These are phyloP conservation scores for Ptychoptera contaminata DNA, from an alignment of 2,888 invertebrate genomes.

Conservation along the genomic window DNA sequence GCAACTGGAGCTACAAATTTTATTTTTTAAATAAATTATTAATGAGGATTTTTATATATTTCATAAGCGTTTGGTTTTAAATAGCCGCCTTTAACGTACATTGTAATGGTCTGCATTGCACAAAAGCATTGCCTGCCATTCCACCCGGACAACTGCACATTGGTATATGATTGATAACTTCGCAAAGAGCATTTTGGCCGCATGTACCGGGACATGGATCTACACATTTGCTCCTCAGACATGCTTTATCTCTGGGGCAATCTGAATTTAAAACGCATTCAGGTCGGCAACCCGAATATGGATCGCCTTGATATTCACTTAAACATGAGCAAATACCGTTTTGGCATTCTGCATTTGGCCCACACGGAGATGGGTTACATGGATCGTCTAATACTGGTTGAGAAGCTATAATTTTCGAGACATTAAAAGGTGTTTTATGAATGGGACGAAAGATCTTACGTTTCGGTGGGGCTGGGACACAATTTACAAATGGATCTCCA, in stretches of 20 bases:
- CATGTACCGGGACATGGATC: slow-evolving; percentile 70
- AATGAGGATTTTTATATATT: background rate
- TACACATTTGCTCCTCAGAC: slow-evolving; percentile 53
- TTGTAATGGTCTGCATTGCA: slow-evolving; percentile 32
- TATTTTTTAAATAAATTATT: background rate
- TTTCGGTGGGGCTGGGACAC: slow-evolving; percentile 25
- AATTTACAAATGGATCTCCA: slow-evolving; percentile 46
- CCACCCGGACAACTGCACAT: slow-evolving; percentile 57
- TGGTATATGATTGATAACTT: slow-evolving; percentile 60
- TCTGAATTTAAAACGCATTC: slow-evolving; percentile 64
- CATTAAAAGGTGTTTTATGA: no score
- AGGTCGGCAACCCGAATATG: slow-evolving; percentile 59
- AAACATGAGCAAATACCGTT: slow-evolving; percentile 53
- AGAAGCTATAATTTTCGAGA: slow-evolving; percentile 5
- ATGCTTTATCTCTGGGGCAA: slow-evolving; percentile 52
- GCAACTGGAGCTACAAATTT: slow-evolving; percentile 21
- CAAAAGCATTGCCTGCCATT: slow-evolving; percentile 59
- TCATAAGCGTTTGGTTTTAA: slow-evolving; percentile 2
- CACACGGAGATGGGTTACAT: slow-evolving; percentile 50
- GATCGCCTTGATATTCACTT: slow-evolving; percentile 55
- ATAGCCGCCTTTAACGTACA: slow-evolving; percentile 11
- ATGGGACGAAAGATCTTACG: background rate
- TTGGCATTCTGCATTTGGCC: slow-evolving; percentile 50
- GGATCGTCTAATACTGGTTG: slow-evolving; percentile 29
- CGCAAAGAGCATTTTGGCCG: slow-evolving; percentile 57